Evolutionary conservation across 2,888 invertebrate genomes (phyloP).

Genomic region (Temnothorax rugatulus): DNA sequence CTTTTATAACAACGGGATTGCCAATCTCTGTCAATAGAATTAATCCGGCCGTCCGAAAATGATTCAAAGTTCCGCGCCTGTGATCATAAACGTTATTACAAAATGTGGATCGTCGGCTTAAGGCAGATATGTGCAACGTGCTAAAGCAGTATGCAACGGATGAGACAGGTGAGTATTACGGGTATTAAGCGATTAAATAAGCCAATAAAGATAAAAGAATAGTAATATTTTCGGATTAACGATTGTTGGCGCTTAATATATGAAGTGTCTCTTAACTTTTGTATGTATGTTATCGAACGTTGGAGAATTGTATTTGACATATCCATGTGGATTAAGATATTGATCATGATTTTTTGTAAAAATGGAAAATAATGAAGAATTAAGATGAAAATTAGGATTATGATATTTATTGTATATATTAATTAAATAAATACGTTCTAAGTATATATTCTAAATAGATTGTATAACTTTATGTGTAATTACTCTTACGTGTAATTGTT

Average conservation of each 20-base stretch:
- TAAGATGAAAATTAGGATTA: neutral
- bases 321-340: neutral
- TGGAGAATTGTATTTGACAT: conserved; percentile 1
- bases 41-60: conserved; percentile 1
- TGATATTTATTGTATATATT: neutral
- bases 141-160: conserved; percentile 20
- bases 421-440: neutral
- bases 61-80: conserved; percentile 15
- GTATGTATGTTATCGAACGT: neutral
- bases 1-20: neutral
- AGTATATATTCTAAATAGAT: neutral
- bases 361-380: neutral
- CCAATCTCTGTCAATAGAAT: neutral
- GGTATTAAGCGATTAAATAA: conserved; percentile 31
- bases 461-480: neutral
- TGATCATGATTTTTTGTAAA: neutral
- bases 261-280: neutral
- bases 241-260: neutral
- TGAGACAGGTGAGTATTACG: conserved; percentile 38
- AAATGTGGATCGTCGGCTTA: conserved; percentile 21
- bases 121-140: conserved; percentile 15
- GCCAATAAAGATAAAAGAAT: conserved; percentile 19
- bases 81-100: conserved; percentile 19
- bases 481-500: neutral
- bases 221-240: conserved; percentile 11